These are phyloP conservation scores for Eupeodes corollae DNA, from an alignment of 1,140 invertebrate species.

Conservation along the genomic window DNA sequence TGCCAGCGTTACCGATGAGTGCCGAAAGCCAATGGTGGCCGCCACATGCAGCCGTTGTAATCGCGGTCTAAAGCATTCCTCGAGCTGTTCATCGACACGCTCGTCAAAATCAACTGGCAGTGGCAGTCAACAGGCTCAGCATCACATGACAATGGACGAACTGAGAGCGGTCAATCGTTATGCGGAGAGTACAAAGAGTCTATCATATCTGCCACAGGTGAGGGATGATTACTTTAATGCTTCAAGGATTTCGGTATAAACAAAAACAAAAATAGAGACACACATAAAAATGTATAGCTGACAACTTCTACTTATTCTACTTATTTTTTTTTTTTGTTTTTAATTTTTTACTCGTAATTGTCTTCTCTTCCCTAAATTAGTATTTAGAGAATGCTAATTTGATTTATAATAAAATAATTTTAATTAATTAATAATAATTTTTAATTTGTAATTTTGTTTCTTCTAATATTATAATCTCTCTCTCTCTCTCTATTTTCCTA, in stretches of 20 bases:
- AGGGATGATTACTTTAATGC: conserved; percentile 37
- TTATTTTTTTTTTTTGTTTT: background rate
- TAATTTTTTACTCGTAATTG: background rate
- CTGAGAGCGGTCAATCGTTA: conserved; percentile 74
- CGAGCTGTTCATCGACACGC: conserved; percentile 54
- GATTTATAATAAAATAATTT: background rate
- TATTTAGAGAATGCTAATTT: background rate
- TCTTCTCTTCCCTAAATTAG: background rate
- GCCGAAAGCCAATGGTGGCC: conserved; percentile 2
- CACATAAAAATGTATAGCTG: background rate
- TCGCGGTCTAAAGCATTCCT: conserved; percentile 38
- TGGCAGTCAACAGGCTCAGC: conserved; percentile 14
- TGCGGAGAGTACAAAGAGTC: conserved; percentile 84
- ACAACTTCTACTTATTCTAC: background rate
- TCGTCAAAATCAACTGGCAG: conserved; percentile 20
- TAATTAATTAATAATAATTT: background rate
- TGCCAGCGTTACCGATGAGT: conserved; percentile 4
- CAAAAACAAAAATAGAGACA: conserved; percentile 6
- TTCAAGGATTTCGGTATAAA: conserved; percentile 34
- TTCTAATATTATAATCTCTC: background rate
- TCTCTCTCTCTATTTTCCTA: too few species aligned
- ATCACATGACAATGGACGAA: conserved; percentile 70
- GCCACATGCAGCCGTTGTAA: conserved; percentile 30
- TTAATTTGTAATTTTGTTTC: background rate
- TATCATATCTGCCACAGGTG: conserved; percentile 83